Conservation (phyloP, 2,888 invertebrate species). For the Megaustenia siamemsis region DNA sequence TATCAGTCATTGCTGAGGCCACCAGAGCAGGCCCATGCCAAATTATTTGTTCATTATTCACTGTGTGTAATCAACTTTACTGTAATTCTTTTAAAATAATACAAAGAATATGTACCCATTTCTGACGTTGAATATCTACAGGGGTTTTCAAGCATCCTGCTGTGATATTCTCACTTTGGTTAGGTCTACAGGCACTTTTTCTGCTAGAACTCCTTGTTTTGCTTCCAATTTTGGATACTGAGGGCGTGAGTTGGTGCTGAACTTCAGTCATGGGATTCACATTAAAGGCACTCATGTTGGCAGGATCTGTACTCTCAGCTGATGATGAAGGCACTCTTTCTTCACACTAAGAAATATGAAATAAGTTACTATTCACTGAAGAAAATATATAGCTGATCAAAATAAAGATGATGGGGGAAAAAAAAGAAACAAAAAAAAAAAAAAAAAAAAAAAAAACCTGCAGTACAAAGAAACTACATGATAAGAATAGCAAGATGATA, state of each 20-base stretch:
- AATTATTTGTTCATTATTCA: no score
- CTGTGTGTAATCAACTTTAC: no score
- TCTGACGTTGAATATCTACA: constrained; percentile 29
- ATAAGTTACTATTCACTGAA: background rate
- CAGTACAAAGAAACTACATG: no score
- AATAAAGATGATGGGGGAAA: no score
- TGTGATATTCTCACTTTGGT: constrained; percentile 50
- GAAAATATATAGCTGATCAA: no score
- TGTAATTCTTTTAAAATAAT: no score
- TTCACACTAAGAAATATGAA: background rate
- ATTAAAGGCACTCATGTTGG: background rate
- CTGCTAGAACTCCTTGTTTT: background rate
- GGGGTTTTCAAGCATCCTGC: constrained; percentile 49
- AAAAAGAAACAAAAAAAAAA: no score
- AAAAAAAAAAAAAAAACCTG: no score
- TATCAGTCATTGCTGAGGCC: no score
- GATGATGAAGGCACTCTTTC: constrained; percentile 34
- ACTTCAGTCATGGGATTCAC: constrained; percentile 42
- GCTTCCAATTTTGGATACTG: background rate
- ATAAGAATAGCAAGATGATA: no score
- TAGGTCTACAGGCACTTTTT: constrained; percentile 46
- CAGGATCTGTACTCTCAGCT: constrained; percentile 32
- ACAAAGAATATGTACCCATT: constrained; percentile 38
- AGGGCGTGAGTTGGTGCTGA: background rate
- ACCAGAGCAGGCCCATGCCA: no score